Evolutionary conservation across 2,888 invertebrate genomes (phyloP).

Genomic region (Iselma pallidipennis): DNA sequence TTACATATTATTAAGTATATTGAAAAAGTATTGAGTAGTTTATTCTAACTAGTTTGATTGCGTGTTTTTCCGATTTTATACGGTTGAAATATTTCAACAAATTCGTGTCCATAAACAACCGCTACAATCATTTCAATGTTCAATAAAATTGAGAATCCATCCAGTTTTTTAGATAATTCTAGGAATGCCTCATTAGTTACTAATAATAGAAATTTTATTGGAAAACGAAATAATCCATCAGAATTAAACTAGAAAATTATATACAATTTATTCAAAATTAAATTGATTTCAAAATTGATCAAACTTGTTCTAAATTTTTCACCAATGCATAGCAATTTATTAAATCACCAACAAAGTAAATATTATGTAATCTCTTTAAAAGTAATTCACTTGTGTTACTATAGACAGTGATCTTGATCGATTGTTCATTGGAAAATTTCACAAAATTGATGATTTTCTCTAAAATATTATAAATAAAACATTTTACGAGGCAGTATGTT

Average conservation of each 20-base stretch:
- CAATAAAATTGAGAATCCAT: not conserved
- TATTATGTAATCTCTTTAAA: not conserved
- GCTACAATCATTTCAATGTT: not conserved
- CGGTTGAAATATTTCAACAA: conserved; percentile 15
- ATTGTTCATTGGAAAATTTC: not conserved
- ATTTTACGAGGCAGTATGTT: too few species aligned
- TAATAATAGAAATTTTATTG: not conserved
- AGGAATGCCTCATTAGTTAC: not conserved
- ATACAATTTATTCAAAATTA: not conserved
- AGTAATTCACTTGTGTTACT: not conserved
- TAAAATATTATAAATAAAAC: not conserved
- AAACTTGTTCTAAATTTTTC: not conserved
- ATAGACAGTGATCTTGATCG: not conserved
- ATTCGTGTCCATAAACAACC: not conserved
- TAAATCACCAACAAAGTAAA: not conserved
- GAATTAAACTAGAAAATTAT: not conserved
- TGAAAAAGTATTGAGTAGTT: not conserved
- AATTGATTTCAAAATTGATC: not conserved
- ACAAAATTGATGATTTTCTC: not conserved
- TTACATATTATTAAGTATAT: not conserved
- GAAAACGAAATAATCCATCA: not conserved
- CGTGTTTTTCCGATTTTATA: conserved; percentile 21
- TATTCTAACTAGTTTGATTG: conserved; percentile 13
- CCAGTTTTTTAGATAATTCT: not conserved
- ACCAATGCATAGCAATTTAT: not conserved